Percentiles rank a stretch among this genome's conserved stretches.
These are phyloP conservation scores for Pyrocoelia pectoralis DNA, from an alignment of 2,888 invertebrate genomes.

Conservation along the genomic window DNA sequence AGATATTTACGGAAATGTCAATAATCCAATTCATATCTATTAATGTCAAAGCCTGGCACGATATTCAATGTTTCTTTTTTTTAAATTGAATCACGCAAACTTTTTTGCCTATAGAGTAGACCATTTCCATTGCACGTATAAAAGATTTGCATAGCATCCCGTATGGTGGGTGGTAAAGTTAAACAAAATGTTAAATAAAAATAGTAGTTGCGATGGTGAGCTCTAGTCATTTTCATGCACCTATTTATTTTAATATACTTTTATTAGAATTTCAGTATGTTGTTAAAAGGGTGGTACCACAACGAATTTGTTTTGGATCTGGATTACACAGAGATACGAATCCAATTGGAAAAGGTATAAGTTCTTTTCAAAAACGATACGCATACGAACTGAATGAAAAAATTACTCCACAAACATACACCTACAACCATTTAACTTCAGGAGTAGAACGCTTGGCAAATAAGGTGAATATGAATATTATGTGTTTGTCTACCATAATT, in stretches of 20 bases:
- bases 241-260: background rate
- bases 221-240: background rate
- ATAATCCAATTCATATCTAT: slow-evolving; percentile 28
- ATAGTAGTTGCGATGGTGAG: background rate
- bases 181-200: background rate
- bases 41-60: slow-evolving; percentile 31
- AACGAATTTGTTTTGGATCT: slow-evolving; percentile 54
- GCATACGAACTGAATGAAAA: slow-evolving; percentile 42
- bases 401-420: slow-evolving; percentile 47
- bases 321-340: slow-evolving; percentile 45
- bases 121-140: no score
- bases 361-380: slow-evolving; percentile 46
- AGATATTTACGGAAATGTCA: slow-evolving; percentile 23
- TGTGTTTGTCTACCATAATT: no score
- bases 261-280: slow-evolving; percentile 53
- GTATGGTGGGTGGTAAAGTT: no score
- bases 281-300: slow-evolving; percentile 48
- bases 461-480: slow-evolving; percentile 42
- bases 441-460: slow-evolving; percentile 44
- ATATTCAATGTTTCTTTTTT: slow-evolving; percentile 13
- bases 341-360: slow-evolving; percentile 48
- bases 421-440: slow-evolving; percentile 44
- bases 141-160: no score
- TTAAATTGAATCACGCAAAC: slow-evolving; percentile 29
- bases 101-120: background rate